Evolutionary conservation across 2,888 invertebrate species (phyloP), one percentile per base, ranked within the genome.

Genomic region (Blastobasis lacticolella): DNA sequence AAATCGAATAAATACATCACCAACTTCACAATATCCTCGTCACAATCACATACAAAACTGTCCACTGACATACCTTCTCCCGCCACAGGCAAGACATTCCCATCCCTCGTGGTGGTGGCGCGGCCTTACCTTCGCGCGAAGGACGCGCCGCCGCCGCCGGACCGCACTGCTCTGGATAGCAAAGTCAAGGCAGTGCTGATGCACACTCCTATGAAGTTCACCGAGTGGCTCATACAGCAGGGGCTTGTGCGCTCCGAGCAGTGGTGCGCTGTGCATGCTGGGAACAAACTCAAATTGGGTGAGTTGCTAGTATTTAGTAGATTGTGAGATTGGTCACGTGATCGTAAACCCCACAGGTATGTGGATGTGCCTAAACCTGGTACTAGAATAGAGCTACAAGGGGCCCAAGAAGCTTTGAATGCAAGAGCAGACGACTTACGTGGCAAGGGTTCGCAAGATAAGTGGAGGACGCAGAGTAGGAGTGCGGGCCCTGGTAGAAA

Each of bases 181-280:
- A 94, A 94, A 75, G 95, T 96, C 1, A 96, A 96, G 76, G 89
- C 92, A 1, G 94, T 95, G 5, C 82, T 96, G 9, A 94, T 95
- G 91, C 92, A 93, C 69, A 92, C 93, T 0, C 93, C 95, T 0
- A 93, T 94, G 58, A 95, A 95, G 78, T 95, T 96, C 70, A 95
- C 95, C 0, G 96, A 96, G 82, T 96, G 96, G 95, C 89, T 96
- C 49, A 94, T 96, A 54, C 95, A 96, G 69, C 94, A 95, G 71
- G 96, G 96, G 0, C 73, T 96, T 1, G 91, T 96, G 3, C 90
- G 93, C 41, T 92, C 94, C 0, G 95, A 95, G 67, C 96, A 96
- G 72, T 91, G 90, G 73, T 96, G 96, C 67, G 85, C 89, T 0
- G 79, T 92, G 49, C 95, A 96, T 72, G 77, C 90, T 1, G 89